phyloP scores from a whole-genome alignment of 2,113 vertebrate genomes.

The Kobus ellipsiprymnus region DNA sequence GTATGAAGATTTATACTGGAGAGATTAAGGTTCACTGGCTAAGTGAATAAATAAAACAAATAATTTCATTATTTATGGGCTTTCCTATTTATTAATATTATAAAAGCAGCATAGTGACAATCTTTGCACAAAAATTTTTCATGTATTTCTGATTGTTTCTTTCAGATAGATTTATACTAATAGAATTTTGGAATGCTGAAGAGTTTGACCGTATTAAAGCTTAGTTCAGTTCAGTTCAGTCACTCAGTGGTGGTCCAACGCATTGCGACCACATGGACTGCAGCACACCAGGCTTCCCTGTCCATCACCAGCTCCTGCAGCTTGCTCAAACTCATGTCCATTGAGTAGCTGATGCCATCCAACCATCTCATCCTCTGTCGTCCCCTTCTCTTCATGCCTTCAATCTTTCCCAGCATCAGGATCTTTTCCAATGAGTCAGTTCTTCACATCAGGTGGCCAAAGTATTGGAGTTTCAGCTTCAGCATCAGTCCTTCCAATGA shows the following conservation, averaged over 20 bases:
- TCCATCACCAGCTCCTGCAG: neutral
- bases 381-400: neutral
- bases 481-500: neutral
- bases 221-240: neutral
- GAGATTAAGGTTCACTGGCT: neutral
- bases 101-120: neutral
- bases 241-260: neutral
- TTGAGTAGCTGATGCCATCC: neutral
- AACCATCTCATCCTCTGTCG: neutral
- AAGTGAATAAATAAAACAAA: neutral
- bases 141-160: neutral
- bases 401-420: neutral
- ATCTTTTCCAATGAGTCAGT: neutral
- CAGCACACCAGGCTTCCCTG: neutral
- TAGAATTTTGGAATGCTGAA: neutral
- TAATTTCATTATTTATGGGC: neutral
- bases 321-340: neutral
- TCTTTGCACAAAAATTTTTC: neutral
- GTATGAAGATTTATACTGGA: neutral
- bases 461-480: neutral
- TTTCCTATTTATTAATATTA: neutral
- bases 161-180: conserved; percentile 11
- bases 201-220: neutral
- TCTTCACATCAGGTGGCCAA: neutral
- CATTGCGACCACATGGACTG: neutral